Conservation (phyloP, 23 tunicate genomes). For the Halocynthia roretzi region DNA sequence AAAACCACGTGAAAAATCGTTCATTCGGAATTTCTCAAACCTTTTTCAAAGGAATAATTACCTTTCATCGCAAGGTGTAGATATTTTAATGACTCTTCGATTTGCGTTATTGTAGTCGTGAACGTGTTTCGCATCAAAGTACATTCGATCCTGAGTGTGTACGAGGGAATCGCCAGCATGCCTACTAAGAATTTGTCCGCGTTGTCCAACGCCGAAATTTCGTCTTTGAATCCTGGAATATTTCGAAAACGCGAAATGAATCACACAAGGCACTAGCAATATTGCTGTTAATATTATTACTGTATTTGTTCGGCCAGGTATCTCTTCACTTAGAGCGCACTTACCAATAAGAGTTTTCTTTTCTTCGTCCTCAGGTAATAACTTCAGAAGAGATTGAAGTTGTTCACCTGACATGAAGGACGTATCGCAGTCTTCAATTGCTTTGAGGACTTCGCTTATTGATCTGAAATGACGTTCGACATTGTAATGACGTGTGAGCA, state of each 20-base stretch:
- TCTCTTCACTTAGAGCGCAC: too few species aligned
- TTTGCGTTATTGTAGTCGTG: constrained; percentile 53
- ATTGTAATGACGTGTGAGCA: not conserved
- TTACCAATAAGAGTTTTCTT: too few species aligned
- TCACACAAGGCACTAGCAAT: too few species aligned
- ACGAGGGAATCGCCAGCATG: constrained; percentile 49
- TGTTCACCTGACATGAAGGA: constrained; percentile 28
- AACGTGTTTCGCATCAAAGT: constrained; percentile 53
- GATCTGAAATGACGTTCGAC: constrained; percentile 7
- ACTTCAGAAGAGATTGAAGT: constrained; percentile 53
- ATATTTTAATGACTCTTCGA: constrained; percentile 42
- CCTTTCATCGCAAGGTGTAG: constrained; percentile 64
- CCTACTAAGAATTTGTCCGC: constrained; percentile 59
- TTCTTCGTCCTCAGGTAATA: constrained; percentile 71
- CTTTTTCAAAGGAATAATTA: not conserved
- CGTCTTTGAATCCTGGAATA: constrained; percentile 38
- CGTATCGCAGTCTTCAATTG: constrained; percentile 19
- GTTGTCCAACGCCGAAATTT: constrained; percentile 34
- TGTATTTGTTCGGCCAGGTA: too few species aligned
- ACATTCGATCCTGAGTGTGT: constrained; percentile 68
- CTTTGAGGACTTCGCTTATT: constrained; percentile 7
- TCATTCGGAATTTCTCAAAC: too few species aligned
- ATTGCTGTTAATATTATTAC: too few species aligned
- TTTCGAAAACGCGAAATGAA: not conserved
- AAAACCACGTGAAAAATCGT: too few species aligned